phyloP scores from a whole-genome alignment of 1,140 invertebrate genomes.

The Adelges cooleyi region DNA sequence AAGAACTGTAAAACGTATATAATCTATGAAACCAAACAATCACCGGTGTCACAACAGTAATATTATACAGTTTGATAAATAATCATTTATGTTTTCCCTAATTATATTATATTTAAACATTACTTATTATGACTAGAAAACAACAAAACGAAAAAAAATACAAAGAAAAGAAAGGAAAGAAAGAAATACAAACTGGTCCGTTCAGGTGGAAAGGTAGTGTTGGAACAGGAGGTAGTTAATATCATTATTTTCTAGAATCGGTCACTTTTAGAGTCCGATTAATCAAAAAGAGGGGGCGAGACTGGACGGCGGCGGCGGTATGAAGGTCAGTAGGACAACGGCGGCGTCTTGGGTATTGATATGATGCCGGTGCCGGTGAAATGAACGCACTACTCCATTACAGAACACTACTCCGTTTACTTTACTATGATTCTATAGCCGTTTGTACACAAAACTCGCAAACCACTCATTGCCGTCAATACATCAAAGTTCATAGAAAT shows the following conservation, averaged over 20 bases:
- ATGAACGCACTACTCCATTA: neutral
- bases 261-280: constrained; percentile 20
- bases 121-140: neutral
- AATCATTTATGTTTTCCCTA: too few species aligned
- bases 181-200: neutral
- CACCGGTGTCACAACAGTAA: too few species aligned
- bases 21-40: too few species aligned
- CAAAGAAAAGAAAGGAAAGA: neutral
- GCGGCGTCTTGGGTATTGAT: neutral
- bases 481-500: too few species aligned
- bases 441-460: too few species aligned
- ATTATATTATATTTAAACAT: constrained; percentile 13
- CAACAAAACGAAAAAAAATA: neutral
- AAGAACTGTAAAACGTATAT: too few species aligned
- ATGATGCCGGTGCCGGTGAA: neutral
- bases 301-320: neutral
- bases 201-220: too few species aligned
- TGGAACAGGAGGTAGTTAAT: neutral
- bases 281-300: constrained; percentile 28
- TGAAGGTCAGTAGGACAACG: constrained; percentile 29
- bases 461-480: too few species aligned
- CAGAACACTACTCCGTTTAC: neutral
- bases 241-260: constrained; percentile 27
- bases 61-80: too few species aligned
- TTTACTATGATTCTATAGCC: neutral